Percentiles rank a stretch among this genome's conserved stretches.
phyloP scores from a whole-genome alignment of 2,113 vertebrate species.

The Emydura subglobosa region DNA sequence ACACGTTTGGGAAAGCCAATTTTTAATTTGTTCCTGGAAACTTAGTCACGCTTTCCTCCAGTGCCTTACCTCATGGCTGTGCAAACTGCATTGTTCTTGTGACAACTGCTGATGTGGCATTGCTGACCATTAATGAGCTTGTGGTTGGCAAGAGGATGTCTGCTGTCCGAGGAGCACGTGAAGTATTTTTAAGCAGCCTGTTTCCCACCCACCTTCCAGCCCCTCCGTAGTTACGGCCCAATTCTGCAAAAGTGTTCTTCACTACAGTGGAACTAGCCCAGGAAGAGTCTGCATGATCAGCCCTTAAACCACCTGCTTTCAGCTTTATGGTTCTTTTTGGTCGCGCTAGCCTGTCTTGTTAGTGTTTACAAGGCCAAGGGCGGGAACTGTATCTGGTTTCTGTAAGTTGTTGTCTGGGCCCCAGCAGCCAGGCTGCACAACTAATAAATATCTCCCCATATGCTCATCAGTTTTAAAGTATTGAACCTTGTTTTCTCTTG shows the following conservation, averaged over 20 bases:
- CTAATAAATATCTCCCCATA: neutral
- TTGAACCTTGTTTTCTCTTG: neutral
- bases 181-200: neutral
- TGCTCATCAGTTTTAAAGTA: neutral
- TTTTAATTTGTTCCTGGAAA: slow-evolving; percentile 51
- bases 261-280: neutral
- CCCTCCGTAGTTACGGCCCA: neutral
- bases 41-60: neutral
- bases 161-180: neutral
- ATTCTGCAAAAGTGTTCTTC: neutral
- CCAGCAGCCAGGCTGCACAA: neutral
- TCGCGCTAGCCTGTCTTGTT: neutral
- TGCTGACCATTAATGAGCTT: neutral
- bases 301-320: neutral
- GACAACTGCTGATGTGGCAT: neutral
- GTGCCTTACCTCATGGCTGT: neutral
- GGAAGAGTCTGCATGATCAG: neutral
- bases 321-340: neutral
- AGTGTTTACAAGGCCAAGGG: neutral
- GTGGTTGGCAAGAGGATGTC: neutral
- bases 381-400: neutral
- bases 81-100: neutral
- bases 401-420: neutral
- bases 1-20: neutral
- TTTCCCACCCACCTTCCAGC: neutral